Evolutionary conservation across 1,140 invertebrate genomes (phyloP), one percentile per base, ranked within the genome.

Genomic region (Papilio dardanus): DNA sequence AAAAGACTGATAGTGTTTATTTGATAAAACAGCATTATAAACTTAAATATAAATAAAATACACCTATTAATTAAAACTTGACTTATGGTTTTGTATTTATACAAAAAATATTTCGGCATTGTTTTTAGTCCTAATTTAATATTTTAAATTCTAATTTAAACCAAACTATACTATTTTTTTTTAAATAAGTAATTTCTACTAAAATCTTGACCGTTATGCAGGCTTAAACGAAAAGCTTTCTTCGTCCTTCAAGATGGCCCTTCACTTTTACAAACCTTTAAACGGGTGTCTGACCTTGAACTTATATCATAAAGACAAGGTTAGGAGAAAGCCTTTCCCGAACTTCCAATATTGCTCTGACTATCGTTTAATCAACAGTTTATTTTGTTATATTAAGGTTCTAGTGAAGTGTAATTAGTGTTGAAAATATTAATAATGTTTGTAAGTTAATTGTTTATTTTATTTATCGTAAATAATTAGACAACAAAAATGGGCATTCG

Each of bases 251-350:
- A 37, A 16, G 67, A 24, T 6, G 21, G 67, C 67, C 67, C 35
- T 40, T 69, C 67, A 69, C 67, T 37, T 69, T 14, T 28, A 24
- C 21, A 21, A n/a, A 69, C 31, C 31, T 68, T 37, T 24, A 68
- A 68, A 68, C 66, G 19, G 66, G 33, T 40, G 10, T 28, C 21
- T 21, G 67, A 40, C 67, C 67, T 37, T 69, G 67, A 35, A 21
- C 8, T 62, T 62, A 62, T 12, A 62, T 69, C 33, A 40, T 69
- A 69, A 21, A 35, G 33, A n/a, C n/a, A 40, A 40, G 33, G 24
- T 37, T 37, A 28, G 35, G 67, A 69, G 67, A 69, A 69, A 69
- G 67, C 35, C 35, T 69, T 69, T 16, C 35, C 67, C 67, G 3
- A 16, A 21, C 31, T 35, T 69, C 7, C 28, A 69, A 69, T 69